These are phyloP conservation scores for Anas bahamensis DNA, from an alignment of 2,797 vertebrate species.

Conservation along the genomic window DNA sequence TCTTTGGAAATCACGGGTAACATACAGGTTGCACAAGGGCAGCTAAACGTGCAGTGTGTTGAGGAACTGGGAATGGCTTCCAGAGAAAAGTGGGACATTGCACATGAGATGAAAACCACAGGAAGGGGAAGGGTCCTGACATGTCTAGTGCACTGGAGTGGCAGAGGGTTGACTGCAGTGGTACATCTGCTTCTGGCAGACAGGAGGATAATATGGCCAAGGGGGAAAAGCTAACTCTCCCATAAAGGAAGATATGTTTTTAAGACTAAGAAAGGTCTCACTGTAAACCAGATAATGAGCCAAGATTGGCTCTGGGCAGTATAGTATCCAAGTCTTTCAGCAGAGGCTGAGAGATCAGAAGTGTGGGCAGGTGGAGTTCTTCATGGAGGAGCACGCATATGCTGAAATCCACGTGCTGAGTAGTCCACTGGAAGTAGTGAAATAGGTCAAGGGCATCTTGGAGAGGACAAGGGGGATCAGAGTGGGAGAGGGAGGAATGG, in stretches of 20 bases:
- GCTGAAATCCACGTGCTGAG: neutral
- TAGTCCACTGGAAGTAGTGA: neutral
- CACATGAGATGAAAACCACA: neutral
- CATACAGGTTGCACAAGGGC: slow-evolving; percentile 27
- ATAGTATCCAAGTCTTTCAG: neutral
- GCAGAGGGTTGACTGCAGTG: neutral
- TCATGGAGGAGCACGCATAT: neutral
- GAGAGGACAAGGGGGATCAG: neutral
- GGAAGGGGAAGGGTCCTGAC: neutral
- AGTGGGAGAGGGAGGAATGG: neutral
- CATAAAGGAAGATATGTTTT: neutral
- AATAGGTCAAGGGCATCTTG: neutral
- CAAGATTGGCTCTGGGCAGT: neutral
- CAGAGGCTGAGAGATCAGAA: neutral
- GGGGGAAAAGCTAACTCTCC: neutral
- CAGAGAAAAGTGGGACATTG: neutral
- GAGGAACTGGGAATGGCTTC: neutral
- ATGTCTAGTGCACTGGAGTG: neutral
- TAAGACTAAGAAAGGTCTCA: neutral
- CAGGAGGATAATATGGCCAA: neutral
- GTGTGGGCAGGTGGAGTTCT: neutral
- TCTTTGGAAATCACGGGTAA: slow-evolving; percentile 54
- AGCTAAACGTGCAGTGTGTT: neutral
- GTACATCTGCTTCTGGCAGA: neutral
- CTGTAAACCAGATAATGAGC: neutral